Evolutionary conservation across 1,140 invertebrate species (phyloP).

Genomic region (Caenorhabditis latens): DNA sequence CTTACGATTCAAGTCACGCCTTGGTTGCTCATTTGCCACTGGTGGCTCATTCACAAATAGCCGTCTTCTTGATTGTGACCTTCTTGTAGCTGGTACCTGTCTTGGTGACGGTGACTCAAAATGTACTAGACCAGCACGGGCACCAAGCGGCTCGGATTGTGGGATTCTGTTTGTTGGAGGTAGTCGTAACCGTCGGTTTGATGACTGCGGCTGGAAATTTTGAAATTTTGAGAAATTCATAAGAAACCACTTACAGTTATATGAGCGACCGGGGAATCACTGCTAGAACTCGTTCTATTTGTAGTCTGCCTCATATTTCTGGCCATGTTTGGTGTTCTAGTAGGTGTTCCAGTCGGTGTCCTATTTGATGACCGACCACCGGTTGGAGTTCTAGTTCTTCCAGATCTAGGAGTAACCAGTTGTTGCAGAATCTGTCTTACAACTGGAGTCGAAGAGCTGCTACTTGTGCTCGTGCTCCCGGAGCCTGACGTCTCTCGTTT

Average conservation of each 20-base stretch:
- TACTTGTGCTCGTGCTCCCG: conserved; percentile 7
- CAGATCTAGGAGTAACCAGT: background rate
- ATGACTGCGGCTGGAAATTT: background rate
- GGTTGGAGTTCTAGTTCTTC: background rate
- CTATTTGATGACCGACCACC: background rate
- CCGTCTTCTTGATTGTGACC: conserved; percentile 18
- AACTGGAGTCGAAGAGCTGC: conserved; percentile 14
- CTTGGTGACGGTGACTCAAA: background rate
- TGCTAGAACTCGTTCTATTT: conserved; percentile 17
- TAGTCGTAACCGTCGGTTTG: no score
- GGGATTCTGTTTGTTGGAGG: background rate
- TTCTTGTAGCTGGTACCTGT: background rate
- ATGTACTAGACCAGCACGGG: background rate
- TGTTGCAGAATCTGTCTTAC: conserved; percentile 1
- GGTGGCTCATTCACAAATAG: background rate
- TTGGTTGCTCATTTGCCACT: background rate
- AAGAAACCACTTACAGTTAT: background rate
- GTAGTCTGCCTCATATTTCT: background rate
- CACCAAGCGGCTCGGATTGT: background rate
- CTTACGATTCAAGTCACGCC: background rate
- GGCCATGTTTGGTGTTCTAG: background rate
- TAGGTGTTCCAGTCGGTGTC: background rate
- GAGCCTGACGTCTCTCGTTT: background rate
- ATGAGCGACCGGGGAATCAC: background rate
- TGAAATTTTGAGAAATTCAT: background rate